Percentiles rank a stretch among this genome's conserved stretches.
These are phyloP conservation scores for Salminus brasiliensis DNA, from an alignment of 2,113 vertebrate genomes.

Conservation along the genomic window DNA sequence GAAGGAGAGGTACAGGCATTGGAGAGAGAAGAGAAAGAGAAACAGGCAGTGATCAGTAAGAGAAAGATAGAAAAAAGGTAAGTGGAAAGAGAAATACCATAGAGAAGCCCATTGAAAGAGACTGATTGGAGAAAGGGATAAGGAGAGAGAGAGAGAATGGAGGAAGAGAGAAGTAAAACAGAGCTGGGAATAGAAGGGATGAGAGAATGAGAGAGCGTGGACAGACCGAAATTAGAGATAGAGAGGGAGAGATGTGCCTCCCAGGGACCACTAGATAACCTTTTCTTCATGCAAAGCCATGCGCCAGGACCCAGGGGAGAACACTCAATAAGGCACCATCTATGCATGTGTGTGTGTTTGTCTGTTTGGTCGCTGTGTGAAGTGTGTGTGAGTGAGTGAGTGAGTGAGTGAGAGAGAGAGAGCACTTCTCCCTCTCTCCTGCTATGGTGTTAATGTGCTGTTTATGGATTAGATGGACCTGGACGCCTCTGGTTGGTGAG, in stretches of 20 bases:
- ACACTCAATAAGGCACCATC: slow-evolving; percentile 17
- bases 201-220: slow-evolving; percentile 6
- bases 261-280: slow-evolving; percentile 35
- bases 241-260: slow-evolving; percentile 7
- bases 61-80: background rate
- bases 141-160: background rate
- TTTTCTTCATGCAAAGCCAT: slow-evolving; percentile 52
- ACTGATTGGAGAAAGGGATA: background rate
- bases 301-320: slow-evolving; percentile 42
- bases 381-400: too few species aligned
- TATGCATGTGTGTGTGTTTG: slow-evolving; percentile 22
- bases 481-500: background rate
- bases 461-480: background rate
- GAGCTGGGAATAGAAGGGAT: background rate
- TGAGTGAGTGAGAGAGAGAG: background rate
- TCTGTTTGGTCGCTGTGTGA: background rate
- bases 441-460: background rate
- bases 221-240: background rate
- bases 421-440: background rate
- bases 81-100: background rate
- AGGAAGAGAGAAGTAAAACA: background rate
- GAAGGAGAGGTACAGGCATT: too few species aligned
- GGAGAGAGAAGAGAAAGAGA: background rate
- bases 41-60: too few species aligned
- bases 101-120: too few species aligned